These are phyloP conservation scores for Gambusia affinis DNA, from an alignment of 2,113 vertebrate genomes.

Conservation along the genomic window DNA sequence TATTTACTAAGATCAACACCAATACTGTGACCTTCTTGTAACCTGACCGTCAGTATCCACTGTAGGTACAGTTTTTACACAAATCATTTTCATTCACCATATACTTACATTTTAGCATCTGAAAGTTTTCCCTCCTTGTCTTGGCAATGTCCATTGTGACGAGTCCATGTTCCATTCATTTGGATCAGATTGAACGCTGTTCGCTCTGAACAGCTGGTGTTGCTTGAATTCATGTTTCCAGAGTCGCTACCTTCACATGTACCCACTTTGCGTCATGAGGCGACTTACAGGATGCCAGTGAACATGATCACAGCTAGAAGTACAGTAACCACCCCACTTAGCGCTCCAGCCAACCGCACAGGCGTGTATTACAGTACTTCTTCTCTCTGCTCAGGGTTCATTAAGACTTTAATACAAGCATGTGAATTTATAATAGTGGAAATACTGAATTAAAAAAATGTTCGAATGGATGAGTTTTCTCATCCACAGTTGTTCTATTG, in stretches of 20 bases:
- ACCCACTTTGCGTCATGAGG: background rate
- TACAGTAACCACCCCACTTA: background rate
- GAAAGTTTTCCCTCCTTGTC: slow-evolving; percentile 34
- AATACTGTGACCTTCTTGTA: background rate
- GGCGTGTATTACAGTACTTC: background rate
- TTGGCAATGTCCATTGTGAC: slow-evolving; percentile 9
- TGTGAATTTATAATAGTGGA: background rate
- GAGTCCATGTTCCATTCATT: slow-evolving; percentile 51
- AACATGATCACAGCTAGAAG: background rate
- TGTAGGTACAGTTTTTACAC: background rate
- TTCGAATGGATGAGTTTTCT: background rate
- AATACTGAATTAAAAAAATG: background rate
- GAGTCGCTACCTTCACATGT: background rate
- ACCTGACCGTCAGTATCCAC: background rate
- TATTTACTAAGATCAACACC: background rate
- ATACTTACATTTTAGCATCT: slow-evolving; percentile 64
- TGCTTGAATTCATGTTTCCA: slow-evolving; percentile 14
- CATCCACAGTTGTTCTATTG: too few relatives aligned
- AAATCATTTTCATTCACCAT: background rate
- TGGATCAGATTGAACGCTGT: slow-evolving; percentile 49
- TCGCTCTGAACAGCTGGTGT: slow-evolving; percentile 12
- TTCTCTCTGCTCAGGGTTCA: background rate
- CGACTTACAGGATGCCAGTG: background rate
- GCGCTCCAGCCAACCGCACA: background rate
- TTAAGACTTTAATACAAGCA: background rate